Evolutionary conservation across 2,888 invertebrate genomes (phyloP).

Genomic region (Schizaphis graminum): DNA sequence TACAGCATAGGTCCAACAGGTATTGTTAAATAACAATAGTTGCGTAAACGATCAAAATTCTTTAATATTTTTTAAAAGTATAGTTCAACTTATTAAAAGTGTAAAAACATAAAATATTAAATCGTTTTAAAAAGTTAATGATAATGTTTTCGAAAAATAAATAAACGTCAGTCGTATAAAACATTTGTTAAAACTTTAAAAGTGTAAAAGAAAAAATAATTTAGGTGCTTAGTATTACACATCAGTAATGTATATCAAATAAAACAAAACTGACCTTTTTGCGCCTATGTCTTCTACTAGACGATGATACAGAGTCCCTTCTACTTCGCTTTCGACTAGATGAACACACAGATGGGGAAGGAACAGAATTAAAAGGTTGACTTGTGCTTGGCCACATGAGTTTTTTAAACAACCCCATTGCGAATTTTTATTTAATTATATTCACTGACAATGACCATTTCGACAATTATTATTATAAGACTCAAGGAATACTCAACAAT

Average conservation of each 20-base stretch:
- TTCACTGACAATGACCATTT: neutral
- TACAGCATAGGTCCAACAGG: neutral
- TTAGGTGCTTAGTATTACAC: neutral
- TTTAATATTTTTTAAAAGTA: neutral
- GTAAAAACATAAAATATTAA: neutral
- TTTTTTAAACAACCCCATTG: slow-evolving; percentile 53
- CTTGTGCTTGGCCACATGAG: neutral
- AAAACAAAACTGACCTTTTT: slow-evolving; percentile 57
- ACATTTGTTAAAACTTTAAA: neutral
- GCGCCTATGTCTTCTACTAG: slow-evolving; percentile 52
- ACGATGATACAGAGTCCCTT: slow-evolving; percentile 54
- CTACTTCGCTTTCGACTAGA: slow-evolving; percentile 46
- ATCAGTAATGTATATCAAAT: neutral
- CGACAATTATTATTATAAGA: neutral
- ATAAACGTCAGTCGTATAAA: neutral
- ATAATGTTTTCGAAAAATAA: neutral
- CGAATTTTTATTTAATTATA: neutral
- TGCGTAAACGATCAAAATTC: neutral
- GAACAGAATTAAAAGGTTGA: neutral
- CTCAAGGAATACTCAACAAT: neutral
- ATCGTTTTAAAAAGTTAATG: neutral
- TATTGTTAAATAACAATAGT: neutral
- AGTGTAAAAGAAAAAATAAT: neutral
- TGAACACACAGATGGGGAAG: slow-evolving; percentile 35
- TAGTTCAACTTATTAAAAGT: neutral